Base-by-base conservation (phyloP, 2,113 vertebrate genomes). In the Helogale parvula region DNA sequence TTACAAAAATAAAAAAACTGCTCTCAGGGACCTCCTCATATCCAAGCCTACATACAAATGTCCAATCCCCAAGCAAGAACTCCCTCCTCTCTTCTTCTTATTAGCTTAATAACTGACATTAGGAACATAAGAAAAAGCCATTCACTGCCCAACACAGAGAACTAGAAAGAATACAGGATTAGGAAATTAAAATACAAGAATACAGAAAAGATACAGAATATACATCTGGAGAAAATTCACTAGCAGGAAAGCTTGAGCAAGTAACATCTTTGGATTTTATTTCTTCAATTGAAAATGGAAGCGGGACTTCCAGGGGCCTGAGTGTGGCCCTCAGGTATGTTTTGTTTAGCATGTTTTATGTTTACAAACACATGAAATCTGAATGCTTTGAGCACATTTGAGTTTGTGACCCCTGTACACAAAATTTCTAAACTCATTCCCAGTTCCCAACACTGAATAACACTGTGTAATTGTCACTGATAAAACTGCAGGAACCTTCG, bases 61-160 rank as follows among this genome's bases (percentile, higher is more conserved):
- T 15, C 86, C 47, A 71, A 4, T 29, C 52, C 45, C 31, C 96
- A 96, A 84, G 95, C 92, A 94, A 79, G 92, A 92, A 95, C 88
- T 50, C 57, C 29, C 3, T 25, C 17, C 25, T 66, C 60, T 45
- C 27, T 65, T 15, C n/a, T 29, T 12, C 33, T 63, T 45, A 5
- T 35, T 7, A 68, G 57, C 7, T 25, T 66, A 14, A 88, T 94
- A 27, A 38, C 13, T 33, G 2, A 54, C 0, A 2, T 15, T 31
- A 57, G 90, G 11, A 90, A 97, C 88, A 95, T 79, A 97, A 98
- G 96, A 96, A 96, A 98, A 98, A 97, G 65, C 92, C 95, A 96
- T 74, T 79, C 29, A 19, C 11, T 52, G 25, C 7, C 54, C n/a
- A 84, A 66, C 31, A 29, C 3, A 31, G 63, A 93, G 76, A 85